Evolutionary conservation across 2,113 vertebrate genomes (phyloP), one percentile per base, ranked within the genome.

Genomic region (Myiagra hebetior): DNA sequence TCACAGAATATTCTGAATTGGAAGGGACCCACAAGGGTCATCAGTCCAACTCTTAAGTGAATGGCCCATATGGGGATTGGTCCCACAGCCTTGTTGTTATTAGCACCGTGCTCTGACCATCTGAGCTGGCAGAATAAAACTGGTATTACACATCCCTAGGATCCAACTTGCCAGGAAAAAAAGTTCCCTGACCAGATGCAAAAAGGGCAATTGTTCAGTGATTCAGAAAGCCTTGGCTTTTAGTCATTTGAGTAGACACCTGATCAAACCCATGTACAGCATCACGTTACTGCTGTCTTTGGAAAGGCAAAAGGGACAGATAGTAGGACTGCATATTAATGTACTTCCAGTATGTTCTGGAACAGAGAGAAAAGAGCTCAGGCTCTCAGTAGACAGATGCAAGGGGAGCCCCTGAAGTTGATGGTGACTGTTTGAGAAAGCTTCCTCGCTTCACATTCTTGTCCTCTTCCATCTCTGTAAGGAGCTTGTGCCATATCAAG

Each of bases 171-270:
- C 35, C 53, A 79, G 85, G 72, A 87, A 76, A 47, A 73, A 57
- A 39, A 13, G 79, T 86, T 87, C 62, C 74, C 64, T 75, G 60
- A 75, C 39, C 59, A 85, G 70, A 73, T 57, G 60, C 59, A 89
- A 83, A 85, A 94, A 82, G 55, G 60, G 30, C n/a, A 84, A 18
- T 63, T 53, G 30, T 85, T 82, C 31, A 67, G 60, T 73, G 84
- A 67, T 93, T 94, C 84, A 78, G 57, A 91, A 91, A 79, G 49
- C 35, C n/a, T 49, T 74, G 69, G 24, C 50, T 82, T 94, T 95
- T 75, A 46, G 79, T 53, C 19, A 18, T 79, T 75, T 82, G 53
- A 69, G n/a, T 16, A 89, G 49, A 62, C 15, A 55, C 33, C 60
- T 79, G 42, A 59, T 93, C 68, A 74, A 91, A 89, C 17, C 22